A percentile compares a stretch with the other conserved stretches of the same genome.
phyloP scores from a whole-genome alignment of 1,140 invertebrate genomes.

The Pogonomyrmex californicus region DNA sequence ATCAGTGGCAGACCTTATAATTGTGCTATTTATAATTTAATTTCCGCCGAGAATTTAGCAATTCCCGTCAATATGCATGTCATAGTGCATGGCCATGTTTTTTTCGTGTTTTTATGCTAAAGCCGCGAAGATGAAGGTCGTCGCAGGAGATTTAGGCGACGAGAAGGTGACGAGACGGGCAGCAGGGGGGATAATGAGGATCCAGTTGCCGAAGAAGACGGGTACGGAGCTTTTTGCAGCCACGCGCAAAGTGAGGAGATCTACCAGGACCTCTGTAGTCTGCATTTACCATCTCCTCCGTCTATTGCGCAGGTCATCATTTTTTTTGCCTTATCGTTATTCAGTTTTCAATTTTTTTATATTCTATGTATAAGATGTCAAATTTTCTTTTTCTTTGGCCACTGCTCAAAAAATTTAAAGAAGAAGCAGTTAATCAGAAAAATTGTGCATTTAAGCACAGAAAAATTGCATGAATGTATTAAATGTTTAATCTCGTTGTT shows the following conservation, averaged over 20 bases:
- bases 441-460: neutral
- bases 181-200: slow-evolving; percentile 81
- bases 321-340: slow-evolving; percentile 68
- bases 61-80: slow-evolving; percentile 76
- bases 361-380: neutral
- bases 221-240: slow-evolving; percentile 90
- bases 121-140: slow-evolving; percentile 85
- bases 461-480: slow-evolving; percentile 44
- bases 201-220: slow-evolving; percentile 87
- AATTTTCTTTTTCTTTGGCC: neutral
- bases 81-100: slow-evolving; percentile 83
- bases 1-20: slow-evolving; percentile 41
- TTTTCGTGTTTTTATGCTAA: slow-evolving; percentile 84
- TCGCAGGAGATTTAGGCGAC: slow-evolving; percentile 82
- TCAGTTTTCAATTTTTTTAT: slow-evolving; percentile 2
- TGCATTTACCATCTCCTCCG: slow-evolving; percentile 86
- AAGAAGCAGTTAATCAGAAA: neutral
- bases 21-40: slow-evolving; percentile 65
- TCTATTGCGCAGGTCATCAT: slow-evolving; percentile 84
- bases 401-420: neutral
- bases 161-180: slow-evolving; percentile 81
- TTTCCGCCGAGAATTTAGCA: slow-evolving; percentile 69
- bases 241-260: slow-evolving; percentile 92
- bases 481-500: slow-evolving; percentile 27
- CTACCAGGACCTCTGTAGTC: slow-evolving; percentile 93